Evolutionary conservation across 2,797 vertebrate genomes (phyloP).

Genomic region (Halcyon badia): DNA sequence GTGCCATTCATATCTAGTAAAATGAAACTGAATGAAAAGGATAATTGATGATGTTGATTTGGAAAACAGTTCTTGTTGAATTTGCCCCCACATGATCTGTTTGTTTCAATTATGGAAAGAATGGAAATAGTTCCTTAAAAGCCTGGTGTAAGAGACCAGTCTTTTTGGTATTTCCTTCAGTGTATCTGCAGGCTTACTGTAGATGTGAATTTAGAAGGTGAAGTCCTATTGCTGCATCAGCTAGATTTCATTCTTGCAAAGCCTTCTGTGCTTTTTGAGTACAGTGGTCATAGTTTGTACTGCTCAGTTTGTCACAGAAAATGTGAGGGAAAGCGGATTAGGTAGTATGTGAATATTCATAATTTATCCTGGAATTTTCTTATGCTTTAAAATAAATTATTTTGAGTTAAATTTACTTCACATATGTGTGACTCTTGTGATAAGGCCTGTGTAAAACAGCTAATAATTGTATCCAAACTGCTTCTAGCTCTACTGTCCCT

Average conservation of each 20-base stretch:
- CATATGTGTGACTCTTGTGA: accelerated
- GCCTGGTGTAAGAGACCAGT: not conserved
- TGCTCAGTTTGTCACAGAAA: not conserved
- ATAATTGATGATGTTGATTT: not conserved
- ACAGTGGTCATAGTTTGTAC: not conserved
- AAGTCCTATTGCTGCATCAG: not conserved
- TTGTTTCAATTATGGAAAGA: not conserved
- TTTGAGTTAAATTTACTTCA: not conserved
- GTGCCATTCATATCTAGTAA: not conserved
- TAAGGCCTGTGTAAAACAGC: not conserved
- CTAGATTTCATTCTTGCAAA: not conserved
- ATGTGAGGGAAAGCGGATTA: not conserved
- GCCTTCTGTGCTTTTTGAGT: not conserved
- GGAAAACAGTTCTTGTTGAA: not conserved
- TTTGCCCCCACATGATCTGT: not conserved
- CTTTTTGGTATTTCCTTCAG: not conserved
- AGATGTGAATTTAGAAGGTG: not conserved
- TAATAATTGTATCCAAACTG: not conserved
- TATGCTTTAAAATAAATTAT: not conserved
- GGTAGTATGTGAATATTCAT: not conserved
- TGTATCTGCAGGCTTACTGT: not conserved
- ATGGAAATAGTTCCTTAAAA: not conserved
- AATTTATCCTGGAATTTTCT: not conserved
- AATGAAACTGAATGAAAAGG: not conserved
- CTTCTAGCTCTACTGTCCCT: not conserved